Evolutionary conservation across 2,113 vertebrate species (phyloP).

Genomic region (Eonycteris spelaea): DNA sequence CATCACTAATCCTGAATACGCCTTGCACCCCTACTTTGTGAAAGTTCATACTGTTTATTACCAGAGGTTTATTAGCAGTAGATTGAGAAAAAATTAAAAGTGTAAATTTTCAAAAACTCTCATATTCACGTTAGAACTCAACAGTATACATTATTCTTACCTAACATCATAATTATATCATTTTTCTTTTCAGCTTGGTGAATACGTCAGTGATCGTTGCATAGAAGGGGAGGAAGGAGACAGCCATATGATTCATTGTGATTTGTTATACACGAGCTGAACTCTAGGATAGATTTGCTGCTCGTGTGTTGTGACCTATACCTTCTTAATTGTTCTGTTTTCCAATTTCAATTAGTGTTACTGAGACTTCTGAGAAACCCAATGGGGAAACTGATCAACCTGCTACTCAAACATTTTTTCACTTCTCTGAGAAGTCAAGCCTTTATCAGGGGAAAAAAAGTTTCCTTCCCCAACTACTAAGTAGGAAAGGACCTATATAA

Average conservation of each 20-base stretch:
- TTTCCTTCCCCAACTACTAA: neutral
- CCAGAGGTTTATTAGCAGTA: neutral
- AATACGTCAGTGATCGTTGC: neutral
- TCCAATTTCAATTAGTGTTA: neutral
- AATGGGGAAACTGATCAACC: neutral
- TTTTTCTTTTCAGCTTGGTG: neutral
- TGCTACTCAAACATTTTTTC: neutral
- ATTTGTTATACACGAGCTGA: neutral
- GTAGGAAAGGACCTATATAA: neutral
- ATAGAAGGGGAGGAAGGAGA: neutral
- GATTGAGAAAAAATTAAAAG: neutral
- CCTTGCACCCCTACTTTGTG: neutral
- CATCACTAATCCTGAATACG: neutral
- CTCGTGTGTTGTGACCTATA: neutral
- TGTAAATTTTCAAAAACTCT: constrained; percentile 15
- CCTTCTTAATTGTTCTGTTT: neutral
- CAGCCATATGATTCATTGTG: neutral
- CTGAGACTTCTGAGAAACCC: neutral
- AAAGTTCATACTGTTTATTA: neutral
- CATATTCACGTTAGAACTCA: neutral
- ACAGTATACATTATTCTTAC: neutral
- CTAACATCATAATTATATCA: neutral
- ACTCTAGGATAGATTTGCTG: neutral
- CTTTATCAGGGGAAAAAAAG: neutral
- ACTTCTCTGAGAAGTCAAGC: neutral